Evolutionary conservation across 1,140 invertebrate species (phyloP), one percentile per base, ranked within the genome.

Genomic region (Drosophila orena): DNA sequence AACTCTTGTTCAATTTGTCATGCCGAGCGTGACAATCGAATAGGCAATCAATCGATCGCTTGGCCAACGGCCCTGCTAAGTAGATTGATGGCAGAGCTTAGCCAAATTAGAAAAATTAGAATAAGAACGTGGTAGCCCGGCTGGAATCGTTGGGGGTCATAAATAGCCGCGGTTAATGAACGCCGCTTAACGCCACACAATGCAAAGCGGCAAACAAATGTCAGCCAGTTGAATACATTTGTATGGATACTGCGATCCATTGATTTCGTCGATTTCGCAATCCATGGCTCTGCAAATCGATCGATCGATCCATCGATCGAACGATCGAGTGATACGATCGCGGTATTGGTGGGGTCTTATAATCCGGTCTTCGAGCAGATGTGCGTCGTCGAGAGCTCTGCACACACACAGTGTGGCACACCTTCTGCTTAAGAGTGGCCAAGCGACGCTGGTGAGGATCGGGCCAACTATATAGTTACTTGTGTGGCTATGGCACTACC

Each of bases 71-170:
- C 47, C 78, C 37, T 69, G 77, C 77, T 74, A 74, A 70, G 49
- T 58, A 76, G 79, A 83, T 83, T 76, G 77, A 80, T 85, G 72
- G 72, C 71, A 52, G 65, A 74, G 69, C 57, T 74, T 50, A 44
- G 49, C 60, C 68, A 79, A 85, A 85, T 85, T 80, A 85, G 81
- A 85, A 80, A 79, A 85, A 85, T 85, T 85, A 85, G 81, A 85
- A 85, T 66, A 76, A 85, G 81, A 85, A 84, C 72, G 65, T 84
- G 77, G 64, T 22, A 17, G 30, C 15, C 24, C 66, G 56, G 55
- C n/a, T 71, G 55, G 40, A 70, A 47, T 64, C 30, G 30, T 2
- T 79, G 77, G 77, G 81, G 81, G 80, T 85, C 81, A 85, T 61
- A 56, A 55, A 66, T 70, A 50, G n/a, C 42, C 34, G 80, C 80